These are phyloP conservation scores for Caradrina kadenii DNA, from an alignment of 2,888 invertebrate genomes.

Conservation along the genomic window DNA sequence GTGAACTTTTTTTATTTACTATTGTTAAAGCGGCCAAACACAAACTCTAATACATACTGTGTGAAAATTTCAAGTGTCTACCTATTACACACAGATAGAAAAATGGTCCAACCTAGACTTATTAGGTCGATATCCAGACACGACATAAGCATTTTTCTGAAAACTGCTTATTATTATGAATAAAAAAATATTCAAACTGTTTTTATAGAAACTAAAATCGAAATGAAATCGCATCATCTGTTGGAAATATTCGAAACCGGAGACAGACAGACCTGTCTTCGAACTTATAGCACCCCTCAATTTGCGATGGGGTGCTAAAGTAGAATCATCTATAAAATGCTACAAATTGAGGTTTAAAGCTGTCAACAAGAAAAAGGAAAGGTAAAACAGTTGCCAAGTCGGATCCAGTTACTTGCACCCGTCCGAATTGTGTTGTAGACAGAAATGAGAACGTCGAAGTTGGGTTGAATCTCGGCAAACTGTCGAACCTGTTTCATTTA, in stretches of 20 bases:
- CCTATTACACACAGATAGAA: background rate
- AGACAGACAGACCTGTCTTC: background rate
- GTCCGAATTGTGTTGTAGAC: constrained; percentile 69
- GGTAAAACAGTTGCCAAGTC: constrained; percentile 62
- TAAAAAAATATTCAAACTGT: too few relatives aligned
- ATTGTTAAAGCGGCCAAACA: too few relatives aligned
- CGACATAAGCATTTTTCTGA: too few relatives aligned
- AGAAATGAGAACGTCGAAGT: constrained; percentile 64
- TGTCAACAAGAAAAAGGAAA: constrained; percentile 65
- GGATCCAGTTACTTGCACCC: constrained; percentile 61
- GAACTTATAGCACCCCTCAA: constrained; percentile 7
- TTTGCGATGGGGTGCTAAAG: constrained; percentile 9
- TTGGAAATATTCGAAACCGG: background rate
- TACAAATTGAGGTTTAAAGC: constrained; percentile 53
- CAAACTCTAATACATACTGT: too few relatives aligned
- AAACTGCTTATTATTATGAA: too few relatives aligned
- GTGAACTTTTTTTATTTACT: too few relatives aligned
- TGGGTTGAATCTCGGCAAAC: constrained; percentile 65
- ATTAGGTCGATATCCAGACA: too few relatives aligned
- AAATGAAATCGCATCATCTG: background rate
- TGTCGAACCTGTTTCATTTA: constrained; percentile 74
- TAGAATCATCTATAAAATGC: constrained; percentile 35
- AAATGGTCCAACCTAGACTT: background rate
- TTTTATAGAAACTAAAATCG: background rate
- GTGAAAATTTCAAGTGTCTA: too few relatives aligned